phyloP scores from a whole-genome alignment of 30 jellyfish, hydroid and myxozoan genomes.

The Aurelia sp. region DNA sequence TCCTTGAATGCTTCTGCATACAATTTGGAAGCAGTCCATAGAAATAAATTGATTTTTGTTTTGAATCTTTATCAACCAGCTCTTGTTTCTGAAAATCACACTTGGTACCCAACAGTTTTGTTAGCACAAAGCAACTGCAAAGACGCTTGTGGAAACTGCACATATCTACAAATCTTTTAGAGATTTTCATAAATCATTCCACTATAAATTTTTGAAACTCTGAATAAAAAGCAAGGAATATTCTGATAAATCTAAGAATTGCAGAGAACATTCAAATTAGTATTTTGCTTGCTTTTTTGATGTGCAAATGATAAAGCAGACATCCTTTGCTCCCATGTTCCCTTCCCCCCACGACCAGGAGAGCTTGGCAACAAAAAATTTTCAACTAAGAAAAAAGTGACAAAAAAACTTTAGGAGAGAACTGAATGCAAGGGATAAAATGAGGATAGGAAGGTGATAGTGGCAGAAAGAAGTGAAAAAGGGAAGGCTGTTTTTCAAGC shows the following conservation, averaged over 20 bases:
- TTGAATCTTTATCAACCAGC: background rate
- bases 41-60: background rate
- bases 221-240: too few species aligned
- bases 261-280: background rate
- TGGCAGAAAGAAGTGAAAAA: slow-evolving; percentile 66
- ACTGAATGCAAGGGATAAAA: slow-evolving; percentile 48
- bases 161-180: too few species aligned
- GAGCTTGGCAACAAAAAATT: slow-evolving; percentile 69
- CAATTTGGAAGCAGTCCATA: background rate
- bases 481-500: slow-evolving; percentile 85
- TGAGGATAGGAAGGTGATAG: slow-evolving; percentile 84
- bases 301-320: background rate
- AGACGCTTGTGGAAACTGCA: too few species aligned
- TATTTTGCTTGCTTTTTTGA: background rate
- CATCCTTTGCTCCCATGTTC: background rate
- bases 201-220: too few species aligned
- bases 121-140: background rate
- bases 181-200: too few species aligned
- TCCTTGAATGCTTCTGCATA: slow-evolving; percentile 7
- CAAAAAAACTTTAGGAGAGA: slow-evolving; percentile 36
- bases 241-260: too few species aligned
- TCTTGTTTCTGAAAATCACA: background rate
- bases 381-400: slow-evolving; percentile 29
- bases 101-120: background rate
- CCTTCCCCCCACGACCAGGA: slow-evolving; percentile 15